Conservation (phyloP, 1,140 invertebrate species). For the Hyles vespertilio region DNA sequence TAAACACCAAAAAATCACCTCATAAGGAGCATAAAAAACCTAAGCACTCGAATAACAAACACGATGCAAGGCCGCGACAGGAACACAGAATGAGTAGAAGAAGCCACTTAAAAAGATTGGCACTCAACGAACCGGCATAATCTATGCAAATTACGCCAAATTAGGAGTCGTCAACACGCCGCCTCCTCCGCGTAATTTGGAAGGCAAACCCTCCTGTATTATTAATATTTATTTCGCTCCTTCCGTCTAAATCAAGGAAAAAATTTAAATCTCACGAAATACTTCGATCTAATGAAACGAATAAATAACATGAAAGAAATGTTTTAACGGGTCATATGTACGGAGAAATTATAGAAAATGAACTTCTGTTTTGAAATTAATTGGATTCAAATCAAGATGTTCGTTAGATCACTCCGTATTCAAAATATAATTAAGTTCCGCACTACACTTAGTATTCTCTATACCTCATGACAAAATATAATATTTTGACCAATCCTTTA, state of each 20-base stretch:
- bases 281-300: slow-evolving; percentile 60
- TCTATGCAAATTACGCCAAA: slow-evolving; percentile 74
- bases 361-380: too few species aligned
- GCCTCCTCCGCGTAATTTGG: slow-evolving; percentile 58
- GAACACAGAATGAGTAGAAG: slow-evolving; percentile 65
- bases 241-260: slow-evolving; percentile 57
- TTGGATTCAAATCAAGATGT: too few species aligned
- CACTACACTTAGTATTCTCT: too few species aligned
- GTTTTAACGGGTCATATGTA: too few species aligned
- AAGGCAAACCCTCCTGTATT: slow-evolving; percentile 72
- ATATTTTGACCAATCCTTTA: too few species aligned
- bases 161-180: slow-evolving; percentile 72
- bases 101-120: slow-evolving; percentile 74
- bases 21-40: slow-evolving; percentile 40
- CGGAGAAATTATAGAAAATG: too few species aligned
- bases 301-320: slow-evolving; percentile 24
- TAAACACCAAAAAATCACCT: slow-evolving; percentile 17
- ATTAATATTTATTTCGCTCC: slow-evolving; percentile 73
- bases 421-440: too few species aligned
- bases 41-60: slow-evolving; percentile 55
- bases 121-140: slow-evolving; percentile 73
- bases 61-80: slow-evolving; percentile 49
- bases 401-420: too few species aligned
- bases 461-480: too few species aligned
- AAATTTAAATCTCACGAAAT: slow-evolving; percentile 52